Base-by-base conservation (phyloP, 2,888 invertebrate genomes). In the Ctenicera cuprea region DNA sequence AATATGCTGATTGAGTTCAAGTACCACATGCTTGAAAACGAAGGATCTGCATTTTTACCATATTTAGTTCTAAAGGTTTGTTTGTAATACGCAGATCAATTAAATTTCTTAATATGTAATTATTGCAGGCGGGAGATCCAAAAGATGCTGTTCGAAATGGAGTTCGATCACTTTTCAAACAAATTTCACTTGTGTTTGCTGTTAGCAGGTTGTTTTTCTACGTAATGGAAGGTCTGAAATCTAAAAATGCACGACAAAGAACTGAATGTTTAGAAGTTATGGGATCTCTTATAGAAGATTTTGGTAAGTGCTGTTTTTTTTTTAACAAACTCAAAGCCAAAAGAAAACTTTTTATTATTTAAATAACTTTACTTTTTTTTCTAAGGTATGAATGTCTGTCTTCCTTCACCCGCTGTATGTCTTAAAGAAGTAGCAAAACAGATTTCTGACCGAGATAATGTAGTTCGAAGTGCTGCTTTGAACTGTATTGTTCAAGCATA, bases 241-340 rank as follows among this genome's bases (percentile, higher is more conserved):
- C 98, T 0, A 99, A 99, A 87, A 99, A 98, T 87, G 96, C 98
- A 0, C 91, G 98, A 48, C 98, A 98, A 86, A 91, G 98, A 83
- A 95, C 97, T 88, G 99, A 98, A 87, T 98, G 99, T 85, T 89
- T 99, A 69, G 98, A 98, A 81, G 96, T 97, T 85, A 90, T 99
- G 83, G 94, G 95, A 0, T 92, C 92, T 71, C 89, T 98, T 66
- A 94, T 98, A 66, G 96, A 96, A 86, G 92, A 90, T 52, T 96
- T 94, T 86, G 97, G 97, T 83, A 82, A 78, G 62, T 37, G 20
- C 22, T 22, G 8, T 20, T 20, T 18, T 22, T 30, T 26, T 41
- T 26, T 26, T n/a, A n/a, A n/a, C n/a, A n/a, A n/a, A n/a, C n/a
- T n/a, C n/a, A n/a, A n/a, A n/a, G n/a, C n/a, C n/a, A n/a, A n/a